Evolutionary conservation across 2,888 invertebrate species (phyloP).

Genomic region (Pasiphila rectangulata): DNA sequence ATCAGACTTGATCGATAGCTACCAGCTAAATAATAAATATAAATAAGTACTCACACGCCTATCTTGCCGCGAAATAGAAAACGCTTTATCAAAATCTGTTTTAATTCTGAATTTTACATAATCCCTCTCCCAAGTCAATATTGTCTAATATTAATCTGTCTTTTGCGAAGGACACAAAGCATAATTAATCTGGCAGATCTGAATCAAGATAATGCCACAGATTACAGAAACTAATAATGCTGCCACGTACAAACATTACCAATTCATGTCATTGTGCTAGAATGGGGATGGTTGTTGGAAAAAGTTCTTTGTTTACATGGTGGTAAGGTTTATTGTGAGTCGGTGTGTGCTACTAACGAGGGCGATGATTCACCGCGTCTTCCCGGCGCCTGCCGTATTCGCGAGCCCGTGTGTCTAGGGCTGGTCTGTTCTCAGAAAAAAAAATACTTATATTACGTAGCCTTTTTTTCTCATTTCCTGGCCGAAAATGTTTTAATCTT

Average conservation of each 20-base stretch:
- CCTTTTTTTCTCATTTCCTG: neutral
- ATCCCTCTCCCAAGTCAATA: constrained; percentile 11
- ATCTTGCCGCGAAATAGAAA: neutral
- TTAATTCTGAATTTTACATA: constrained; percentile 5
- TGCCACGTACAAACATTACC: constrained; percentile 22
- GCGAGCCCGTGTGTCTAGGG: constrained; percentile 40
- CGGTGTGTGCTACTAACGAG: constrained; percentile 53
- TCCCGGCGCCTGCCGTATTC: constrained; percentile 60
- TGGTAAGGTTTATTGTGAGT: constrained; percentile 25
- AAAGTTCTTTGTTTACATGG: constrained; percentile 12
- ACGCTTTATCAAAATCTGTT: constrained; percentile 3
- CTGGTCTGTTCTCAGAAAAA: constrained; percentile 9
- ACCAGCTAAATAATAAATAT: constrained; percentile 2
- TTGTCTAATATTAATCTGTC: constrained; percentile 16
- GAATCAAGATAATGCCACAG: constrained; percentile 19
- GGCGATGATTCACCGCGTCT: constrained; percentile 67
- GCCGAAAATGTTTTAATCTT: no score
- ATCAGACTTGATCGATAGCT: neutral
- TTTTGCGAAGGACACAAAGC: constrained; percentile 23
- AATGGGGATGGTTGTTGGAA: constrained; percentile 5
- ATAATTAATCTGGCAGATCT: constrained; percentile 23
- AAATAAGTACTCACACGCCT: neutral
- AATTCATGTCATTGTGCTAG: constrained; percentile 20
- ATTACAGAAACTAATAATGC: constrained; percentile 21
- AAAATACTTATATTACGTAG: neutral